These are phyloP conservation scores for Pseudoips prasinana DNA, from an alignment of 2,888 invertebrate species.

Conservation along the genomic window DNA sequence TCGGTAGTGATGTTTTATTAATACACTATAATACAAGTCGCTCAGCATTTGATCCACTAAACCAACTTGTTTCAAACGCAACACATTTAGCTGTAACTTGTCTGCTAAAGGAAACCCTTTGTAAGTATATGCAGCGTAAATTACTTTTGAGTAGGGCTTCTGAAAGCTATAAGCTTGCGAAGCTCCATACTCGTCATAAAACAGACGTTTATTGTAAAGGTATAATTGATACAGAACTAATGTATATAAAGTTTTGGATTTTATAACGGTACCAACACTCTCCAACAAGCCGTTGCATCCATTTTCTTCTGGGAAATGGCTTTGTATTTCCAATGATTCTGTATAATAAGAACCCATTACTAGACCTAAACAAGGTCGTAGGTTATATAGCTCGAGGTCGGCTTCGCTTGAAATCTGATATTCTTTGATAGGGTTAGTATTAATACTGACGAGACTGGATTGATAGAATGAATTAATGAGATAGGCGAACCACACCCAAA, in stretches of 20 bases:
- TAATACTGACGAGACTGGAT: conserved; percentile 36
- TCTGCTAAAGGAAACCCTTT: conserved; percentile 55
- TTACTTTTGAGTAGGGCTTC: conserved; percentile 39
- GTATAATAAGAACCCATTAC: conserved; percentile 24
- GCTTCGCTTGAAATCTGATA: conserved; percentile 28
- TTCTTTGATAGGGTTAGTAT: conserved; percentile 26
- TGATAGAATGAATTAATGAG: conserved; percentile 36
- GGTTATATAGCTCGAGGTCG: conserved; percentile 9
- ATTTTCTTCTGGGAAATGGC: no score
- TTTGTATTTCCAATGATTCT: conserved; percentile 21
- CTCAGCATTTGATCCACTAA: conserved; percentile 31
- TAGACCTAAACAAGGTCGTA: conserved; percentile 22
- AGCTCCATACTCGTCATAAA: conserved; percentile 37
- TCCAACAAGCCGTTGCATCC: no score
- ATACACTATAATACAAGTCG: conserved; percentile 24
- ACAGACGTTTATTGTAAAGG: conserved; percentile 35
- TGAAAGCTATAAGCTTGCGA: conserved; percentile 29
- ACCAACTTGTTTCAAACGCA: conserved; percentile 50
- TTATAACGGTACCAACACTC: conserved; percentile 44
- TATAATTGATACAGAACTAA: conserved; percentile 38
- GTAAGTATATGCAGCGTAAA: conserved; percentile 50
- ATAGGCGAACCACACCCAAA: conserved; percentile 50
- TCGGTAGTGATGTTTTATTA: conserved; percentile 21
- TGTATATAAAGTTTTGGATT: conserved; percentile 37
- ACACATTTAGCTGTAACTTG: conserved; percentile 28